These are phyloP conservation scores for Actinia equina DNA, from an alignment of 64 coral and sea anemone species.

Conservation along the genomic window DNA sequence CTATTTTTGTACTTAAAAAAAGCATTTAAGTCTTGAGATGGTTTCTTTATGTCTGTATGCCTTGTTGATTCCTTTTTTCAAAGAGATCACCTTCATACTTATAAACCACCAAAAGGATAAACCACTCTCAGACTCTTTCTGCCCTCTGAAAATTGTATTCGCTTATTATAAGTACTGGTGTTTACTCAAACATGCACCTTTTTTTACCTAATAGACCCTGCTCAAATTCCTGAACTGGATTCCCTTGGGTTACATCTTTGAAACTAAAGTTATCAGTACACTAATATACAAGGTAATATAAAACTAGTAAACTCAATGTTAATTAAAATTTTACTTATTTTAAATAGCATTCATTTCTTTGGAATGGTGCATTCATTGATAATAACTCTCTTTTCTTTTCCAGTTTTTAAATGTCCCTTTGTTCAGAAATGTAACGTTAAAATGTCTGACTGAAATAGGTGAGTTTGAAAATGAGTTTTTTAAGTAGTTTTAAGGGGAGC, in stretches of 20 bases:
- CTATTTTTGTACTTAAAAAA: too few relatives aligned
- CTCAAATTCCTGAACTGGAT: conserved; percentile 98
- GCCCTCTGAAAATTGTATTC: too few relatives aligned
- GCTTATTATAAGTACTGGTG: not conserved
- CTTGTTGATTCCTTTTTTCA: too few relatives aligned
- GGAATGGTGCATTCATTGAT: not conserved
- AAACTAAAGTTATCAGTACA: conserved; percentile 95
- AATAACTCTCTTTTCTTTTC: conserved; percentile 2
- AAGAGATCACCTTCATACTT: too few relatives aligned
- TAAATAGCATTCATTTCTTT: too few relatives aligned
- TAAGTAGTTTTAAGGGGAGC: too few relatives aligned
- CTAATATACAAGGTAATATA: conserved; percentile 91
- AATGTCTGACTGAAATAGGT: conserved; percentile 99
- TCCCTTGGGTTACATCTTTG: conserved; percentile 99
- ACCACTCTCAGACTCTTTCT: too few relatives aligned
- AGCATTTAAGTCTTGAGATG: too few relatives aligned
- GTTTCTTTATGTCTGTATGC: too few relatives aligned
- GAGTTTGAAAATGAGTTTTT: conserved; percentile 21
- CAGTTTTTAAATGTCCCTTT: conserved; percentile 98
- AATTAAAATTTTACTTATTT: not conserved
- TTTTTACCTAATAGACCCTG: conserved; percentile 57
- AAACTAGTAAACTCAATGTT: not conserved
- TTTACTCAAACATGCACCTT: not conserved
- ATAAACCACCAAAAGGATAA: too few relatives aligned
- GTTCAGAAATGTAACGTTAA: conserved; percentile 97